Evolutionary conservation across 2,797 vertebrate species (phyloP).

Genomic region (Jordanella pulchra): DNA sequence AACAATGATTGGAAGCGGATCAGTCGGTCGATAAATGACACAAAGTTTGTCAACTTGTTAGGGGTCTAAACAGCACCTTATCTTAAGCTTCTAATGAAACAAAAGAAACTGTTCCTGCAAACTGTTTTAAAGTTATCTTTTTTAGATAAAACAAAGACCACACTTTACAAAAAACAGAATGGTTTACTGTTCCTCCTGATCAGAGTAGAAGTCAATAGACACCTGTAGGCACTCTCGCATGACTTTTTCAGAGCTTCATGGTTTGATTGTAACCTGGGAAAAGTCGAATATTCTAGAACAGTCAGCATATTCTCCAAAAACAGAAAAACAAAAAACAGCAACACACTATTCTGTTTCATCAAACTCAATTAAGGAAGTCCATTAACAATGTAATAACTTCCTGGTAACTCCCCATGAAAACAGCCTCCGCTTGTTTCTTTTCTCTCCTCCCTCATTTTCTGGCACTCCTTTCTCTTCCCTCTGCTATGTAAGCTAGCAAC

Average conservation of each 20-base stretch:
- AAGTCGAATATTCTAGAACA: background rate
- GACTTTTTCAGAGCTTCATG: background rate
- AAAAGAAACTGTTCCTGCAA: background rate
- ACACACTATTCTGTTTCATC: conserved; percentile 35
- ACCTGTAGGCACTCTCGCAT: too few species aligned
- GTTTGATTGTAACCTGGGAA: background rate
- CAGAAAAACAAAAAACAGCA: conserved; percentile 9
- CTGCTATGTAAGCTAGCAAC: conserved; percentile 11
- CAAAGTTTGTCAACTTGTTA: background rate
- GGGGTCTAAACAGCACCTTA: background rate
- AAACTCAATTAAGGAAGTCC: conserved; percentile 71
- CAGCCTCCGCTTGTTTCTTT: conserved; percentile 21
- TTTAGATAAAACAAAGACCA: background rate
- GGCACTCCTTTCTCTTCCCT: conserved; percentile 4
- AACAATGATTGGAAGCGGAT: background rate
- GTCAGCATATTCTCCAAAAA: background rate
- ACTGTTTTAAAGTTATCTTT: background rate
- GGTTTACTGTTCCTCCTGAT: background rate
- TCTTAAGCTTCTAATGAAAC: background rate
- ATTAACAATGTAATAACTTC: conserved; percentile 72
- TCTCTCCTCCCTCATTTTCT: conserved; percentile 5
- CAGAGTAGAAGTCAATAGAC: background rate
- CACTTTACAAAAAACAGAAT: background rate
- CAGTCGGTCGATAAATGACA: background rate
- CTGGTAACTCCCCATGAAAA: conserved; percentile 72